phyloP scores from a whole-genome alignment of 2,113 vertebrate genomes.

The Chelonoidis abingdonii region DNA sequence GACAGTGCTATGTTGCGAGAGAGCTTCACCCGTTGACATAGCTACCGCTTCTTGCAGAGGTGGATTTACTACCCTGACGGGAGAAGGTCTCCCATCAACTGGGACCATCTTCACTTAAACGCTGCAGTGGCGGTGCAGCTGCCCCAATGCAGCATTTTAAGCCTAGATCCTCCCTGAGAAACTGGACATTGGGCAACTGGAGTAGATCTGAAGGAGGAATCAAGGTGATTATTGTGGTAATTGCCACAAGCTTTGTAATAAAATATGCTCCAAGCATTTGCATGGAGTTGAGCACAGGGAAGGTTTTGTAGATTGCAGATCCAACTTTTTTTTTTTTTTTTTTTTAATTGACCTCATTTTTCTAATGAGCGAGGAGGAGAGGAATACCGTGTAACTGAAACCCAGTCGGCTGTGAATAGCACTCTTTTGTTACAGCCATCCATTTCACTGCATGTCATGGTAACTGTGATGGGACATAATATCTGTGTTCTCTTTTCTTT shows the following conservation, averaged over 20 bases:
- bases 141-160: neutral
- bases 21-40: neutral
- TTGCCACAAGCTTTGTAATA: neutral
- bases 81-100: neutral
- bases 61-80: neutral
- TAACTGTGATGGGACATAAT: neutral
- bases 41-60: neutral
- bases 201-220: neutral
- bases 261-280: fast-evolving
- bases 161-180: neutral
- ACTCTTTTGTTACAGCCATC: neutral
- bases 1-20: neutral
- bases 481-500: neutral
- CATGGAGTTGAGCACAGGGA: neutral
- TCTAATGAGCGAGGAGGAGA: no score
- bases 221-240: fast-evolving
- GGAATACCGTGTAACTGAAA: neutral
- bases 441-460: neutral
- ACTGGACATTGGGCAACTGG: neutral
- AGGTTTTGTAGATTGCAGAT: neutral
- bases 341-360: neutral
- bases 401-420: neutral
- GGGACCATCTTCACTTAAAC: neutral
- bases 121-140: neutral
- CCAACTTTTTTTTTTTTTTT: neutral